Conservation (phyloP, 92 coral and sea anemone genomes). For the Ricordea florida region DNA sequence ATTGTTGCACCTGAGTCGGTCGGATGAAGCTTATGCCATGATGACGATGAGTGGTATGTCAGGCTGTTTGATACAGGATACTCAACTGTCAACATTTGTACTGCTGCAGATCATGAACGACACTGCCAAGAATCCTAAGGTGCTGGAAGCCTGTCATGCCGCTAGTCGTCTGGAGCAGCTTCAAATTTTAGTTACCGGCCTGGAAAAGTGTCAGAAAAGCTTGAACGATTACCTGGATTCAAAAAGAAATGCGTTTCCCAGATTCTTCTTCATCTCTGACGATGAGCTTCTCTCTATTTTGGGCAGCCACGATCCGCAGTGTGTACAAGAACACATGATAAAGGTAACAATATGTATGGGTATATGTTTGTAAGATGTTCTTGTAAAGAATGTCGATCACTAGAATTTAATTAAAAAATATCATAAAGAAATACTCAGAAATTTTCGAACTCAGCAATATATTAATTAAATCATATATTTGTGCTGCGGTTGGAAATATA, state of each 20-base stretch:
- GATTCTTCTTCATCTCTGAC: constrained; percentile 99
- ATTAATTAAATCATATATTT: too few species aligned
- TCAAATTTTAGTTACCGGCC: constrained; percentile 89
- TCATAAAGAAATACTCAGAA: too few species aligned
- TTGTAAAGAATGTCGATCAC: too few species aligned
- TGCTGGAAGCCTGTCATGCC: constrained; percentile 96
- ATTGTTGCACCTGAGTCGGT: too few species aligned
- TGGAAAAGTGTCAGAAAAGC: constrained; percentile 99
- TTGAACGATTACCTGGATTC: constrained; percentile 97
- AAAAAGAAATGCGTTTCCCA: constrained; percentile 98
- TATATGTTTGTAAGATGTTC: too few species aligned
- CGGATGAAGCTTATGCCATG: too few species aligned
- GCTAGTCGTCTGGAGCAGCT: constrained; percentile 93
- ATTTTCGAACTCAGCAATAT: too few species aligned
- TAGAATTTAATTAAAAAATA: too few species aligned
- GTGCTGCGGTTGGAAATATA: too few species aligned
- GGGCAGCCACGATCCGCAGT: constrained; percentile 97
- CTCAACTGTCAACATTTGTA: not conserved
- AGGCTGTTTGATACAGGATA: not conserved
- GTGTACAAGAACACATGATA: constrained; percentile 99
- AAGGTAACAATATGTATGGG: too few species aligned
- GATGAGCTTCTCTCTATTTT: constrained; percentile 97
- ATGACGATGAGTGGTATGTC: too few species aligned
- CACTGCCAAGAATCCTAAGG: constrained; percentile 97
- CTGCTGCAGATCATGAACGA: constrained; percentile 86